Percentiles rank a stretch among this genome's conserved stretches.
Evolutionary conservation across 2,888 invertebrate genomes (phyloP).

Genomic region (Tinea semifulvella): DNA sequence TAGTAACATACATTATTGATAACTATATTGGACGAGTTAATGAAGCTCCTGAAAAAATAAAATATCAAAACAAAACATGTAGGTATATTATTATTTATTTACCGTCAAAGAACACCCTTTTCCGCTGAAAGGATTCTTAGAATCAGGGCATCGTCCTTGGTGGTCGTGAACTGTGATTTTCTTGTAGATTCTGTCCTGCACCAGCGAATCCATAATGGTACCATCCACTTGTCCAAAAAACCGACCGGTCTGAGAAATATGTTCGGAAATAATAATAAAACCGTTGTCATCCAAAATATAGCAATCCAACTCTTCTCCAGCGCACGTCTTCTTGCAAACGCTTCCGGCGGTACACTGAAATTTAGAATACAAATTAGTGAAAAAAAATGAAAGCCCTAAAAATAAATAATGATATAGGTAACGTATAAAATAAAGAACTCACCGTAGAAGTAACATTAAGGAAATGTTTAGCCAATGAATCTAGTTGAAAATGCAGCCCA

Average conservation of each 20-base stretch:
- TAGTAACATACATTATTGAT: no score
- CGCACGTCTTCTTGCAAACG: conserved; percentile 83
- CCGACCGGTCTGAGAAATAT: conserved; percentile 84
- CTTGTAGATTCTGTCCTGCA: conserved; percentile 90
- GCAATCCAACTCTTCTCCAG: conserved; percentile 88
- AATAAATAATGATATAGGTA: neutral
- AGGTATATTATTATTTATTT: neutral
- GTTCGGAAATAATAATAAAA: conserved; percentile 91
- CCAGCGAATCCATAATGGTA: conserved; percentile 92
- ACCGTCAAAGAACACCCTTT: conserved; percentile 25
- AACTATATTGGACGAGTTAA: no score
- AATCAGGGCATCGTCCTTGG: conserved; percentile 84
- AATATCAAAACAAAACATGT: no score
- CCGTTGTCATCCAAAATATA: conserved; percentile 95
- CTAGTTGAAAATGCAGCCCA: conserved; percentile 88
- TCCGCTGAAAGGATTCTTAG: conserved; percentile 71
- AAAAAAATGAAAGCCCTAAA: neutral
- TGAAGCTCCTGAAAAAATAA: no score
- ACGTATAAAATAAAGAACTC: conserved; percentile 26
- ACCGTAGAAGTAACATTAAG: conserved; percentile 89
- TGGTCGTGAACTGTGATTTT: conserved; percentile 89
- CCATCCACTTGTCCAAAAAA: conserved; percentile 96
- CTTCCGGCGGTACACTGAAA: conserved; percentile 75
- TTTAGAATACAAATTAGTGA: conserved; percentile 16
- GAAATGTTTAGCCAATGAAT: conserved; percentile 84